Evolutionary conservation across 2,797 vertebrate genomes (phyloP).

Genomic region (Caiman crocodilus): DNA sequence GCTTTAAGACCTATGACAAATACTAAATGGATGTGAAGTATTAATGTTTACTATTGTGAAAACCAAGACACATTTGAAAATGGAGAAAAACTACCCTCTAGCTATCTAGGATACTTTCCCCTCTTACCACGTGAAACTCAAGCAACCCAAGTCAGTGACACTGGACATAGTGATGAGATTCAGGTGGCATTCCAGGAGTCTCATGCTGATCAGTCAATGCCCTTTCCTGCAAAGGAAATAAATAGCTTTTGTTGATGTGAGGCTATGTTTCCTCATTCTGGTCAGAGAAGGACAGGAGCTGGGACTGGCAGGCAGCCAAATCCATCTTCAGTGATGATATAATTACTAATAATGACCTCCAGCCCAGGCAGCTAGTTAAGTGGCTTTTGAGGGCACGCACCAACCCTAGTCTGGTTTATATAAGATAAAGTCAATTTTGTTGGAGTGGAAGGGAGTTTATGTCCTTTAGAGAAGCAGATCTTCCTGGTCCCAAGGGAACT

Average conservation of each 20-base stretch:
- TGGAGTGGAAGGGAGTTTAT: background rate
- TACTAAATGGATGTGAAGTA: fast-evolving
- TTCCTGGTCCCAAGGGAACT: background rate
- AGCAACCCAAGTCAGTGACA: fast-evolving
- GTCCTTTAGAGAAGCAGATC: background rate
- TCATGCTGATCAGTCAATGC: background rate
- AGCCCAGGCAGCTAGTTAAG: constrained; percentile 51
- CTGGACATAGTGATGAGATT: background rate
- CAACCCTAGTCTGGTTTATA: constrained; percentile 30
- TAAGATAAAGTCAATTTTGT: background rate
- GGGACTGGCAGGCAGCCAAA: constrained; percentile 73
- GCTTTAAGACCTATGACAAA: background rate
- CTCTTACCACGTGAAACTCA: background rate
- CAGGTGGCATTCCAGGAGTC: background rate
- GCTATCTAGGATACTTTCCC: background rate
- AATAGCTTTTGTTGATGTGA: constrained; percentile 50
- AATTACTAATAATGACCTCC: constrained; percentile 73
- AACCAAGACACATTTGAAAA: background rate
- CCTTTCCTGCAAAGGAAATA: constrained; percentile 9
- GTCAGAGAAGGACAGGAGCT: constrained; percentile 48
- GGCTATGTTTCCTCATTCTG: constrained; percentile 46
- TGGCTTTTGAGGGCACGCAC: constrained; percentile 45
- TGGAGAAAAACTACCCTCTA: background rate
- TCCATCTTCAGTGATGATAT: constrained; percentile 53
- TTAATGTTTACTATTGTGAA: background rate